Evolutionary conservation across 2,888 invertebrate species (phyloP), one percentile per base, ranked within the genome.

Genomic region (Stenoptilia bipunctidactyla): DNA sequence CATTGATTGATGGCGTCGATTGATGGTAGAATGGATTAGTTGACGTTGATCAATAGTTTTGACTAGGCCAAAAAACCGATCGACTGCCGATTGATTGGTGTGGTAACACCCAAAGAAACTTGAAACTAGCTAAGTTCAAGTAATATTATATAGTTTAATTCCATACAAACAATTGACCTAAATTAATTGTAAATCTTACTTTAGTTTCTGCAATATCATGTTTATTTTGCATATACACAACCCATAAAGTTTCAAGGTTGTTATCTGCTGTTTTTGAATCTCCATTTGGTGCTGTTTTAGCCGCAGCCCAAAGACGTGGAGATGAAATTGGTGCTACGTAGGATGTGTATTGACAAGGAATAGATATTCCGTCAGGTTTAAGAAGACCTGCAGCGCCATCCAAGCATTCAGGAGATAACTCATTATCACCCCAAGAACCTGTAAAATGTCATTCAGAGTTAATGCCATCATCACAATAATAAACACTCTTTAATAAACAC

Each of bases 361-460:
- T 98, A 56, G 94, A 96, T 48, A 98, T 90, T 13, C 98, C 98
- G 62, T 90, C 91, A 14, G 90, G 86, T 79, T 92, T 91, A 3
- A 98, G 77, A 49, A 96, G 90, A 30, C 91, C 88, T 53, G 96
- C 92, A 1, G 96, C 97, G 1, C 97, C 97, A 73, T 98, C 97
- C 38, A 98, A 85, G 70, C 98, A 98, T 73, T 99, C 99, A 0
- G 99, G 99, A 0, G 97, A 97, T 9, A 99, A 86, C 79, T 99
- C 99, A 68, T 99, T 99, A 69, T 99, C 99, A 13, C 97, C 97
- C 86, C 99, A 99, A 1, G 98, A 98, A 0, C 91, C 88, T 86
- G 51, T 10, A 53, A 20, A n/a, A n/a, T n/a, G n/a, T n/a, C n/a
- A n/a, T n/a, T n/a, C n/a, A n/a, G n/a, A n/a, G n/a, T n/a, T n/a